phyloP scores from a whole-genome alignment of 2,797 vertebrate species.

The Molossus molossus region DNA sequence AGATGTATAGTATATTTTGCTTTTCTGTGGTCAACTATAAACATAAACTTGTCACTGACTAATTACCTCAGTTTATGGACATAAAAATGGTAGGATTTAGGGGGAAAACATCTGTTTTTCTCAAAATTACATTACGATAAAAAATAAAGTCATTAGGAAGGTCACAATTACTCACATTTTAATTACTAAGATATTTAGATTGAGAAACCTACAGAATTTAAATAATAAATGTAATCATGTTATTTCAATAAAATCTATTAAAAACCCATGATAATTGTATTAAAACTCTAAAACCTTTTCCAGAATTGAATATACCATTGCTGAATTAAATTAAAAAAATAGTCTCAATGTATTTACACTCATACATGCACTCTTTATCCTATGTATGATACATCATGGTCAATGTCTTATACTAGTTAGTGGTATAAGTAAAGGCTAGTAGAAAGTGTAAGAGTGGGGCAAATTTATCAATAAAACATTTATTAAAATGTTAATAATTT shows the following conservation, averaged over 20 bases:
- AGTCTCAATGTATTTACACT: not conserved
- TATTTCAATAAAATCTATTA: not conserved
- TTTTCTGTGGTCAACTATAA: not conserved
- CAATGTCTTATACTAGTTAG: not conserved
- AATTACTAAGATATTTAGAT: not conserved
- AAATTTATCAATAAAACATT: not conserved
- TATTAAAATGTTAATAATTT: not conserved
- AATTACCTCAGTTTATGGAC: not conserved
- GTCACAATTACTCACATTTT: not conserved
- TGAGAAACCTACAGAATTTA: not conserved
- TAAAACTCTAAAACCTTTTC: not conserved
- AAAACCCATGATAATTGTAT: not conserved
- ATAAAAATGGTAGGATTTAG: not conserved
- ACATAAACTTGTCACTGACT: not conserved
- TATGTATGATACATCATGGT: not conserved
- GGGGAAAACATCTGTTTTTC: not conserved
- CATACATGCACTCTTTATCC: not conserved
- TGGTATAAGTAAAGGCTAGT: not conserved
- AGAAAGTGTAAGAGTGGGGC: not conserved
- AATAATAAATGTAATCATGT: not conserved
- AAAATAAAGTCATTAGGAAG: not conserved
- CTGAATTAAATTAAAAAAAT: not conserved
- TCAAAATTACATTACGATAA: not conserved
- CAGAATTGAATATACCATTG: not conserved
- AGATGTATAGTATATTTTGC: not conserved